phyloP scores from a whole-genome alignment of 1,140 invertebrate species.

The Pentalonia nigronervosa region DNA sequence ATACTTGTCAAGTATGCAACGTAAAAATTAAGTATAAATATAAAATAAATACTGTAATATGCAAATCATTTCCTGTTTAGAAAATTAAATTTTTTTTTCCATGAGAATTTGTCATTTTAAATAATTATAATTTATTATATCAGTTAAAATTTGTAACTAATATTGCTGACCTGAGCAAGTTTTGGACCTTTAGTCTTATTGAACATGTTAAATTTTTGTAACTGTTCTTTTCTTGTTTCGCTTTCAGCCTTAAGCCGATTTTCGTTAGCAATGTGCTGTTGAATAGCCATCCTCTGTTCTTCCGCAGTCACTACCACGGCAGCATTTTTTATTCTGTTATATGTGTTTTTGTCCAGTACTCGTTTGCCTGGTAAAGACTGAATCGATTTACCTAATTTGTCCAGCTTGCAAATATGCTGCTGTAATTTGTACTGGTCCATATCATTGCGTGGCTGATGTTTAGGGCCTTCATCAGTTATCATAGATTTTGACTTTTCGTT shows the following conservation, averaged over 20 bases:
- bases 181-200: conserved; percentile 44
- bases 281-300: not conserved
- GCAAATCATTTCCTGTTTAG: not conserved
- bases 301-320: not conserved
- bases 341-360: not conserved
- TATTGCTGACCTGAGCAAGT: conserved; percentile 58
- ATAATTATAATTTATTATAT: not conserved
- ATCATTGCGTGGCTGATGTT: not conserved
- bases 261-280: conserved; percentile 24
- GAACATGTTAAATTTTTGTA: conserved; percentile 54
- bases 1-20: too few species aligned
- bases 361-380: not conserved
- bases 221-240: conserved; percentile 55
- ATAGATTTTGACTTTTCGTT: not conserved
- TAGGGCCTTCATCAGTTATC: not conserved
- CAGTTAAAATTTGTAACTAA: not conserved
- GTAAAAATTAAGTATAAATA: too few species aligned
- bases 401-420: not conserved
- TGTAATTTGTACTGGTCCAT: not conserved
- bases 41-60: not conserved
- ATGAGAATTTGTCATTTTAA: not conserved
- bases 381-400: not conserved
- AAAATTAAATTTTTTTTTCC: not conserved
- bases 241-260: conserved; percentile 50
- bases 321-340: not conserved